These are phyloP conservation scores for Hippolais icterina DNA, from an alignment of 2,113 vertebrate species.

Conservation along the genomic window DNA sequence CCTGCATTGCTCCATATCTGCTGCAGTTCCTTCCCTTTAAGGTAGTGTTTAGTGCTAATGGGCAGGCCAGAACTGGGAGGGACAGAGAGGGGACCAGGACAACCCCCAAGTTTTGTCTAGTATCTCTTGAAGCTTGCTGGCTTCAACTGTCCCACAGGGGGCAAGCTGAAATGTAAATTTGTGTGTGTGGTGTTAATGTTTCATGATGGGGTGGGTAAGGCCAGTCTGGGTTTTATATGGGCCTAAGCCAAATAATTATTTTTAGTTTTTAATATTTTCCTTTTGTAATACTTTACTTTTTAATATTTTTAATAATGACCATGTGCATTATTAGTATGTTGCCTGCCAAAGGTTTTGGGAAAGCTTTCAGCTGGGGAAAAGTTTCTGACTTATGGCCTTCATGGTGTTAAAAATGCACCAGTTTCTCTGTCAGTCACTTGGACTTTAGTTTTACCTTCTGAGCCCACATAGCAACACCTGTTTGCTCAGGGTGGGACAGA, in stretches of 20 bases:
- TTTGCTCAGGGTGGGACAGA: constrained; percentile 71
- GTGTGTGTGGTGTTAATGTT: neutral
- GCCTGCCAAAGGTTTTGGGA: neutral
- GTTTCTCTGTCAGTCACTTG: neutral
- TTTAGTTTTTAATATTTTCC: neutral
- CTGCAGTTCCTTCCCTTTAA: neutral
- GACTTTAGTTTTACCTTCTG: constrained; percentile 6
- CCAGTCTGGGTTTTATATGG: neutral
- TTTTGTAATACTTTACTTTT: neutral
- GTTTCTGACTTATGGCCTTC: neutral
- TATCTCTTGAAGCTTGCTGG: neutral
- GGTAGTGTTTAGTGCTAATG: neutral
- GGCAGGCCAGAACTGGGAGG: neutral
- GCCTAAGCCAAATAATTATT: neutral
- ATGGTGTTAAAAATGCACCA: neutral
- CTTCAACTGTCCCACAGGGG: neutral
- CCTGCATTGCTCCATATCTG: neutral
- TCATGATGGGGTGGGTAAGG: neutral
- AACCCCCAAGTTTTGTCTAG: neutral
- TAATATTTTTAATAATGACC: neutral
- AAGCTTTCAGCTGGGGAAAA: neutral
- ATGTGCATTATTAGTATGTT: fast-evolving
- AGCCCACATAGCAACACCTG: constrained; percentile 67
- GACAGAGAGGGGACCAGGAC: fast-evolving
- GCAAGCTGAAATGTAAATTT: neutral